A percentile compares a stretch with the other conserved stretches of the same genome.
These are phyloP conservation scores for Rhinogobius similis DNA, from an alignment of 2,113 vertebrate species.

Conservation along the genomic window DNA sequence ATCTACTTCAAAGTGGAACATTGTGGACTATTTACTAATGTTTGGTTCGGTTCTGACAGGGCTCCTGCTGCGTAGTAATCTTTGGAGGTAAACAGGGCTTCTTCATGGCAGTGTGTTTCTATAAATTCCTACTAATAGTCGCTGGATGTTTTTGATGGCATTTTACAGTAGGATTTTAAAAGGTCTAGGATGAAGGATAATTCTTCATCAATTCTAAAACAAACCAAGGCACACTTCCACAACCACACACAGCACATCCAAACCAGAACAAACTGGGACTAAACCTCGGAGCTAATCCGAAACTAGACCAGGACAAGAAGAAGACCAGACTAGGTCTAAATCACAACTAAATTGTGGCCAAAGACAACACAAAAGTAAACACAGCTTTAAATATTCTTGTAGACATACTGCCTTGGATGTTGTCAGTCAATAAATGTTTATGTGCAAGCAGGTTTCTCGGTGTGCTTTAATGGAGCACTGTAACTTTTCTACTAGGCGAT, in stretches of 20 bases:
- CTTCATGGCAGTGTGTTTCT: neutral
- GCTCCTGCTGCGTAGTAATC: neutral
- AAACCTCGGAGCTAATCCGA: neutral
- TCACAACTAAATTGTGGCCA: too few species aligned
- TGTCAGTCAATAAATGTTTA: too few species aligned
- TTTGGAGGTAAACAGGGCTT: neutral
- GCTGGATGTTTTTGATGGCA: neutral
- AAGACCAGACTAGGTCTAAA: too few species aligned
- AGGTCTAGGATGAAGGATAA: neutral
- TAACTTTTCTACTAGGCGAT: too few species aligned
- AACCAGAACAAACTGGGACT: neutral
- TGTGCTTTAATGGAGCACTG: too few species aligned
- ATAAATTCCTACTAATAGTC: neutral
- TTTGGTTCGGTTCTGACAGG: neutral
- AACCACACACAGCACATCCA: neutral
- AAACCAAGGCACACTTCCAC: too few species aligned
- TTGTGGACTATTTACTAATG: conserved; percentile 6
- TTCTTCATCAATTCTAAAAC: neutral
- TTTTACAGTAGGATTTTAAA: neutral
- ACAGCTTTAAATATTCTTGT: too few species aligned
- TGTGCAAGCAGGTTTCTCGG: too few species aligned
- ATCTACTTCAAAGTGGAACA: conserved; percentile 39
- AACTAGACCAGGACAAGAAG: too few species aligned
- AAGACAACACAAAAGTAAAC: too few species aligned
- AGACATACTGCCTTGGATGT: too few species aligned